Base-by-base conservation (phyloP, 1,140 invertebrate species). In the Phenacoccus solenopsis region DNA sequence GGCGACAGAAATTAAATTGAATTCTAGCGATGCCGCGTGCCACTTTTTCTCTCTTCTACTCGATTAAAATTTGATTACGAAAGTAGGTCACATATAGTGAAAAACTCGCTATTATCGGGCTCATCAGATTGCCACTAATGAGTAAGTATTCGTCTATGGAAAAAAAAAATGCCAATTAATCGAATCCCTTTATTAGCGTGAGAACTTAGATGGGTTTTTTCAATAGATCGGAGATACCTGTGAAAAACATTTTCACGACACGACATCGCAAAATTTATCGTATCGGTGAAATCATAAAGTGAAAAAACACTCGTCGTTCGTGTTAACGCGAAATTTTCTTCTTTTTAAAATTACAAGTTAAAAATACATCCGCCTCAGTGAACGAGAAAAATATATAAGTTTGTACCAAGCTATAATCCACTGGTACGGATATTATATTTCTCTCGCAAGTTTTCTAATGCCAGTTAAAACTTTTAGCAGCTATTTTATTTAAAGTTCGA, bases 341-440 rank as follows among this genome's bases (percentile, higher is more conserved):
- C 21, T 59, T 64, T 64, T 64, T 64, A 25, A 64, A 64, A 64
- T 27, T 25, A 27, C 25, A 27, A 25, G 21, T 64, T 64, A 27
- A 64, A 24, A 64, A 64, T 64, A n/a, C n/a, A n/a, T 64, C 21
- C 25, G 22, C 59, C 20, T 64, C 25, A 64, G 20, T 16, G 59
- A 24, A 25, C 4, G 59, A 27, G 25, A 27, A 59, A 59, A 64
- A 64, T 24, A 64, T 25, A 64, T 24, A 64, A 25, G 59, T 64
- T 64, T 64, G 10, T 16, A 25, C 59, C 20, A 64, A 64, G 12
- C 59, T 64, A 64, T 64, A 64, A 64, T 64, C 59, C 25, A 64
- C 59, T 64, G 20, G 59, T 64, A 25, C 22, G 59, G 59, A 64
- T 64, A 64, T 64, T 64, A 64, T 64, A 64, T 64, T 64, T 64